These are phyloP conservation scores for Sycophila texana DNA, from an alignment of 2,888 invertebrate species.

Conservation along the genomic window DNA sequence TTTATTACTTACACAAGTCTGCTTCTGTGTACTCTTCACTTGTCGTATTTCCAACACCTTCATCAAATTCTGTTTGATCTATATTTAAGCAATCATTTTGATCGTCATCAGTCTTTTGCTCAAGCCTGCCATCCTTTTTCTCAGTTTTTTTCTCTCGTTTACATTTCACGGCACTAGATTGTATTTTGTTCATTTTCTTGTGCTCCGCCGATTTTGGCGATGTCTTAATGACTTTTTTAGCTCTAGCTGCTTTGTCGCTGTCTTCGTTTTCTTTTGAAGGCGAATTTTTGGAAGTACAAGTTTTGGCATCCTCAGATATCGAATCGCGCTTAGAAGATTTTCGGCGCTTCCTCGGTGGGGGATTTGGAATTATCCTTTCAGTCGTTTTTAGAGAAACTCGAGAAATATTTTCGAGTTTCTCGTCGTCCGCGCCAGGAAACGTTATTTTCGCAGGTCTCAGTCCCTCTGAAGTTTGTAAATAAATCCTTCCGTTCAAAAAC, in stretches of 20 bases:
- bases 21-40: conserved; percentile 53
- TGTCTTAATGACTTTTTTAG: conserved; percentile 71
- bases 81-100: conserved; percentile 44
- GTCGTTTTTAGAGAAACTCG: conserved; percentile 71
- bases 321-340: conserved; percentile 75
- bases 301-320: conserved; percentile 55
- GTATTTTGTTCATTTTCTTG: conserved; percentile 51
- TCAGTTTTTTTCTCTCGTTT: conserved; percentile 74
- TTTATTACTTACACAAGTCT: conserved; percentile 54
- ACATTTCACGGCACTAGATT: conserved; percentile 59
- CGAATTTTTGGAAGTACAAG: conserved; percentile 42
- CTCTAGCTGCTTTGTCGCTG: conserved; percentile 63
- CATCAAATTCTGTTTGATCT: conserved; percentile 51
- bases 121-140: conserved; percentile 75
- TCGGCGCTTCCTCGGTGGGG: conserved; percentile 72
- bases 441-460: conserved; percentile 82
- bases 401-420: conserved; percentile 76
- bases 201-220: conserved; percentile 64
- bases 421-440: conserved; percentile 76
- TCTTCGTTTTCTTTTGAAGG: conserved; percentile 55
- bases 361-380: conserved; percentile 65
- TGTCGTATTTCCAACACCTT: conserved; percentile 28
- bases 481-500: conserved; percentile 87
- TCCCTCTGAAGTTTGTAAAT: conserved; percentile 83
- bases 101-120: conserved; percentile 73